phyloP scores from a whole-genome alignment of 2,797 vertebrate genomes.

The Falco naumanni region DNA sequence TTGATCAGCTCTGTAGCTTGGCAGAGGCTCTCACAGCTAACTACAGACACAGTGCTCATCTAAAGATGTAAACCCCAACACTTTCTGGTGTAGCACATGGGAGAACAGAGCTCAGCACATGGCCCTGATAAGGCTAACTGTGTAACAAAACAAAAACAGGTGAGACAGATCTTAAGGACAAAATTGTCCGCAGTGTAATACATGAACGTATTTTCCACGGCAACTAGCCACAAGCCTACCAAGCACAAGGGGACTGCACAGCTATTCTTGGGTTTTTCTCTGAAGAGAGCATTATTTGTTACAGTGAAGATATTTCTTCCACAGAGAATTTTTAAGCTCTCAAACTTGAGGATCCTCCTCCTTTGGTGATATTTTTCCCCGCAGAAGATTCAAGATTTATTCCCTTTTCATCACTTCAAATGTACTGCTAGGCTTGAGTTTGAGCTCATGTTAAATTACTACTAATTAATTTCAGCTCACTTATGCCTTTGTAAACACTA shows the following conservation, averaged over 20 bases:
- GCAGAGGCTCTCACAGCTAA: neutral
- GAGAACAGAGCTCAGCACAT: neutral
- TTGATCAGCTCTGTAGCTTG: neutral
- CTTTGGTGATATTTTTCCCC: neutral
- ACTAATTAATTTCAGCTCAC: neutral
- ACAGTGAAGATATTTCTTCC: neutral
- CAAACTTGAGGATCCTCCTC: neutral
- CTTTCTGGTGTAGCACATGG: rapidly evolving
- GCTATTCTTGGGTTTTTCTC: neutral
- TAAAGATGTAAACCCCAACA: neutral
- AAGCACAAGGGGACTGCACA: neutral
- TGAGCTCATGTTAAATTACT: neutral
- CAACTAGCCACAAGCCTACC: neutral
- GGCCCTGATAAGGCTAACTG: neutral
- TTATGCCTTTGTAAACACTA: neutral
- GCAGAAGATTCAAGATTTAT: neutral
- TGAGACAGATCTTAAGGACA: neutral
- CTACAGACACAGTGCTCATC: neutral
- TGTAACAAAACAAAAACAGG: neutral
- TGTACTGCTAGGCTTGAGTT: neutral
- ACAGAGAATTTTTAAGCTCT: neutral
- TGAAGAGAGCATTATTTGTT: neutral
- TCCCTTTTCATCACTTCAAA: neutral
- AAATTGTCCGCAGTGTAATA: neutral
- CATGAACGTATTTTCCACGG: neutral